Conservation (phyloP, 2,888 invertebrate species). For the Pheosia gnoma region DNA sequence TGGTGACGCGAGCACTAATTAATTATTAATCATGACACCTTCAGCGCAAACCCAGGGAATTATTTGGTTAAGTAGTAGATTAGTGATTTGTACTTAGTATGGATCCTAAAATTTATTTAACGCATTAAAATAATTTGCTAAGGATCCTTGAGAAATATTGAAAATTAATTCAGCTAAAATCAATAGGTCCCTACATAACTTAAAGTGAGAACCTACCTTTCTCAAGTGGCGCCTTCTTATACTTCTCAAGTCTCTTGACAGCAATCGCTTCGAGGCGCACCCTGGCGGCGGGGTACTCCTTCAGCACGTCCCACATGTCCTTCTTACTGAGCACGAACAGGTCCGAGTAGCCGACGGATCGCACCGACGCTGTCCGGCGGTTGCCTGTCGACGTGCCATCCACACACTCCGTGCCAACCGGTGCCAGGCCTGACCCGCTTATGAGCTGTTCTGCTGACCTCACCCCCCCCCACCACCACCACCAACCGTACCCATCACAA, state of each 20-base stretch:
- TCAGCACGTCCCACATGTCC: slow-evolving; percentile 99
- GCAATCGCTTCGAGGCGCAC: slow-evolving; percentile 98
- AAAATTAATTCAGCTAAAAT: too few relatives aligned
- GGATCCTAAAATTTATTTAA: too few relatives aligned
- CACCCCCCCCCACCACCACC: slow-evolving; percentile 25
- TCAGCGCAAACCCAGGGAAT: too few relatives aligned
- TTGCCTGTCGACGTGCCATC: slow-evolving; percentile 91
- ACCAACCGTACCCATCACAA: slow-evolving; percentile 35
- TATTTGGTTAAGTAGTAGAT: too few relatives aligned
- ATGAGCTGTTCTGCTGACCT: slow-evolving; percentile 50
- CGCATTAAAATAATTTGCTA: too few relatives aligned
- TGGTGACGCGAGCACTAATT: too few relatives aligned
- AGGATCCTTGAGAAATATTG: too few relatives aligned
- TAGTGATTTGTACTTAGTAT: too few relatives aligned
- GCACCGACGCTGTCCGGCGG: slow-evolving; percentile 98
- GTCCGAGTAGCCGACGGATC: slow-evolving; percentile 99
- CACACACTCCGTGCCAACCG: slow-evolving; percentile 83
- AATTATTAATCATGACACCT: background rate
- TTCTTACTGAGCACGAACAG: slow-evolving; percentile 99
- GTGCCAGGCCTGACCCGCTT: slow-evolving; percentile 60
- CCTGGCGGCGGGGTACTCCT: slow-evolving; percentile 97
- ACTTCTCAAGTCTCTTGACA: slow-evolving; percentile 98
- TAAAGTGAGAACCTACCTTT: slow-evolving; percentile 90
- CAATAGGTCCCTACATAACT: background rate
- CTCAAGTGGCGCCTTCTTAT: slow-evolving; percentile 96